Conservation (phyloP, 2,113 vertebrate species). For the Petrocephalus microphthalmus region DNA sequence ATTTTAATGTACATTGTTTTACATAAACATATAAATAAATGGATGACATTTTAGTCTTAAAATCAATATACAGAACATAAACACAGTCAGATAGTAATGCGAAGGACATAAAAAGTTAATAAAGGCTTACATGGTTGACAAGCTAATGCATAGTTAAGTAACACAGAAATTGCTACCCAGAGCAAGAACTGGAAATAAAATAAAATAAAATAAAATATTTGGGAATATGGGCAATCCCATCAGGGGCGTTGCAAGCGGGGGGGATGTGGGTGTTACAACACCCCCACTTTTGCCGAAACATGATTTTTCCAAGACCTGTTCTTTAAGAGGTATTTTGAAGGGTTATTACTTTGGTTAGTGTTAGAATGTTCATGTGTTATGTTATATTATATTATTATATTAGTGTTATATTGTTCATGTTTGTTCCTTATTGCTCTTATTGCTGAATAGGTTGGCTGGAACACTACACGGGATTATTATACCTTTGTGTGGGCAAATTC, state of each 20-base stretch:
- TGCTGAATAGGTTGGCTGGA: slow-evolving; percentile 63
- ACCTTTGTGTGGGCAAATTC: slow-evolving; percentile 63
- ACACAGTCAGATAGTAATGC: not conserved
- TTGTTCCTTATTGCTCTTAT: too few relatives aligned
- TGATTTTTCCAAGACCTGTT: too few relatives aligned
- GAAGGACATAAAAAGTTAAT: not conserved
- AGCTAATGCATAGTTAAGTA: not conserved
- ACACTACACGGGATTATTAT: slow-evolving; percentile 53
- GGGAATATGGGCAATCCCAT: not conserved
- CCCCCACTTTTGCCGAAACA: too few relatives aligned
- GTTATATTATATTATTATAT: too few relatives aligned
- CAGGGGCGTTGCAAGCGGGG: too few relatives aligned
- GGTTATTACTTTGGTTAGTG: not conserved
- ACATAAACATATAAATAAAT: too few relatives aligned
- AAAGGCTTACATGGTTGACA: not conserved
- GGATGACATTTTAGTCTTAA: not conserved
- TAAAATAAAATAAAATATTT: too few relatives aligned
- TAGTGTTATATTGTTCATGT: not conserved
- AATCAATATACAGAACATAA: not conserved
- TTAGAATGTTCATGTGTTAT: too few relatives aligned
- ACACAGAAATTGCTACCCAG: not conserved
- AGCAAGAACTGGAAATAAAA: not conserved
- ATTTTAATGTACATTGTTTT: too few relatives aligned
- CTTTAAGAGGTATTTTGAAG: not conserved
- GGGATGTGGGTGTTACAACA: too few relatives aligned